Conservation (phyloP, 2,113 vertebrate species). For the Poeciliopsis occidentalis region DNA sequence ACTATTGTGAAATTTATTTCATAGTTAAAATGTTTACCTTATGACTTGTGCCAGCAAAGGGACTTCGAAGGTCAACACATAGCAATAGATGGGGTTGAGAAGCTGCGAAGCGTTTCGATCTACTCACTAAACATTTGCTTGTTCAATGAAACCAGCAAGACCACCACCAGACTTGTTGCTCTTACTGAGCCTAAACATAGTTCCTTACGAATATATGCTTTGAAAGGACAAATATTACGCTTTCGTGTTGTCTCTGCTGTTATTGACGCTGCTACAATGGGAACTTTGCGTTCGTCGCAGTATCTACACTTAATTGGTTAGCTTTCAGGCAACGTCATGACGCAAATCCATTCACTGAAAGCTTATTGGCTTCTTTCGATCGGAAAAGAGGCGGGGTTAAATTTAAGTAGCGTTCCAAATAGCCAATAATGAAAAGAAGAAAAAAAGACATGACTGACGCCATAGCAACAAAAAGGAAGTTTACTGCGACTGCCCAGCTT, state of each 20-base stretch:
- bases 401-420: constrained; percentile 10
- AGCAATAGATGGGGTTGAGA: constrained; percentile 37
- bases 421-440: constrained; percentile 47
- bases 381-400: not conserved
- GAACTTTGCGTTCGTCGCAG: not conserved
- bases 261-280: constrained; percentile 11
- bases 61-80: constrained; percentile 30
- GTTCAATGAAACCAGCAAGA: not conserved
- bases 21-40: not conserved
- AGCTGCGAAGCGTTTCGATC: constrained; percentile 5
- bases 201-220: not conserved
- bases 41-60: not conserved
- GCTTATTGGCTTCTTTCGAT: constrained; percentile 28
- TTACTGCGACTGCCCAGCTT: not conserved
- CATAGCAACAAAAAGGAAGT: constrained; percentile 71
- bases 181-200: fast-evolving
- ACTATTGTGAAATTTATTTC: not conserved
- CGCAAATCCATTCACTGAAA: fast-evolving
- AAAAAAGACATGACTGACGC: constrained; percentile 22
- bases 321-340: not conserved
- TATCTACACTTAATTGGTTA: constrained; percentile 45
- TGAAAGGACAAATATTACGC: constrained; percentile 23
- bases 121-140: not conserved
- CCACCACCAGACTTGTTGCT: fast-evolving
- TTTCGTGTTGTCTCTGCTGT: constrained; percentile 6